Evolutionary conservation across 1,140 invertebrate species (phyloP).

Genomic region (Magallana ariakensis): DNA sequence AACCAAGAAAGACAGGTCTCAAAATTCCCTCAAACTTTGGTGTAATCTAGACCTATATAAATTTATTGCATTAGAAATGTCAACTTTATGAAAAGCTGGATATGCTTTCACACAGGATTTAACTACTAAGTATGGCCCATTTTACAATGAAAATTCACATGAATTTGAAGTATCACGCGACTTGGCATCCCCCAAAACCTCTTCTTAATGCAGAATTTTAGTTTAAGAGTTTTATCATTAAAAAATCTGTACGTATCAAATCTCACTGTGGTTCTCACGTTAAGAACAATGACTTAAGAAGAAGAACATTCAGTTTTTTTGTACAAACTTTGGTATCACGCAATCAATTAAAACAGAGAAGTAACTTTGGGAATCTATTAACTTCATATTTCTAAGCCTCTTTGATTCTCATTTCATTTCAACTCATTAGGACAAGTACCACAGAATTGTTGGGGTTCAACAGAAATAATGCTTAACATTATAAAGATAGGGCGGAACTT

Average conservation of each 20-base stretch:
- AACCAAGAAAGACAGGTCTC: background rate
- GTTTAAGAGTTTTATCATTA: slow-evolving; percentile 26
- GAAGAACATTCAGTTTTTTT: background rate
- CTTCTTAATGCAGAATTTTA: slow-evolving; percentile 10
- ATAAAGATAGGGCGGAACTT: too few relatives aligned
- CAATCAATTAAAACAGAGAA: slow-evolving; percentile 33
- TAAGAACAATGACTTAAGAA: slow-evolving; percentile 12
- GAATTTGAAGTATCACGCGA: slow-evolving; percentile 6
- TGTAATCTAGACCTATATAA: background rate
- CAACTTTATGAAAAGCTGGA: background rate
- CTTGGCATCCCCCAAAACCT: slow-evolving; percentile 17
- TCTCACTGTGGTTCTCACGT: background rate
- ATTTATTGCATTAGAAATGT: slow-evolving; percentile 24
- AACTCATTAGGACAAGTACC: slow-evolving; percentile 25
- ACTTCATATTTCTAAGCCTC: background rate
- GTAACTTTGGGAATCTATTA: slow-evolving; percentile 20
- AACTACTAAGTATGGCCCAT: slow-evolving; percentile 24
- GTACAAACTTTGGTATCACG: background rate
- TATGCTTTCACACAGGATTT: slow-evolving; percentile 13
- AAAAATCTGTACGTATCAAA: slow-evolving; percentile 31
- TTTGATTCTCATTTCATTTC: slow-evolving; percentile 2
- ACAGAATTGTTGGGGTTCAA: background rate
- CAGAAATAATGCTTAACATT: background rate
- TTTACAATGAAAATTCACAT: slow-evolving; percentile 39
- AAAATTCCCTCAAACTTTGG: background rate